These are phyloP conservation scores for Ennomos quercinarius DNA, from an alignment of 2,888 invertebrate genomes.

Conservation along the genomic window DNA sequence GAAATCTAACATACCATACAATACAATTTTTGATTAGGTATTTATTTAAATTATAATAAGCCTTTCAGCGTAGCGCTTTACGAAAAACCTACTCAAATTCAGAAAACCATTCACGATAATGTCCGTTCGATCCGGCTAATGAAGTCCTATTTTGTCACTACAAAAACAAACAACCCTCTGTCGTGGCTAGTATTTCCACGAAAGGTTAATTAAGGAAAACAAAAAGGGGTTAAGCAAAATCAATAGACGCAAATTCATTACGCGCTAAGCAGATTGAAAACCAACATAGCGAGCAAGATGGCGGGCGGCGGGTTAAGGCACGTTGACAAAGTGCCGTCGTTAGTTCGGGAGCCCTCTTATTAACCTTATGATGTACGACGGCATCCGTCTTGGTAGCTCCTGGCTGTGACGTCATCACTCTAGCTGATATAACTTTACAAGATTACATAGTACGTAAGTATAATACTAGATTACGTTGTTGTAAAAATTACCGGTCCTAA, in stretches of 20 bases:
- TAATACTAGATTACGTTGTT: constrained; percentile 7
- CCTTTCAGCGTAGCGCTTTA: too few species aligned
- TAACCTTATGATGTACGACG: constrained; percentile 86
- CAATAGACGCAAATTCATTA: constrained; percentile 85
- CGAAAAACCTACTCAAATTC: not conserved
- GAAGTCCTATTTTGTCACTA: constrained; percentile 33
- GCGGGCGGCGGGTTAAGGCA: constrained; percentile 78
- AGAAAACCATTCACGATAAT: constrained; percentile 16
- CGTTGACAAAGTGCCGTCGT: constrained; percentile 85
- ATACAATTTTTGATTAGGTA: too few species aligned
- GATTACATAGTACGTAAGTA: constrained; percentile 16
- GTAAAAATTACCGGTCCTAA: not conserved
- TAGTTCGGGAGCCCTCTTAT: constrained; percentile 85
- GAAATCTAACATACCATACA: too few species aligned
- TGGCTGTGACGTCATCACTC: constrained; percentile 55
- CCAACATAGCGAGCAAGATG: constrained; percentile 82
- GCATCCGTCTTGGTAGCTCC: constrained; percentile 73
- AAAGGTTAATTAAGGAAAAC: constrained; percentile 85
- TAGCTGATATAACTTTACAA: constrained; percentile 19
- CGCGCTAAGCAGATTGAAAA: constrained; percentile 84
- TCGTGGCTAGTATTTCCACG: constrained; percentile 66
- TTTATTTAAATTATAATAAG: too few species aligned
- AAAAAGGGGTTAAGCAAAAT: constrained; percentile 85
- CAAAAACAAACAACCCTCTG: constrained; percentile 55
- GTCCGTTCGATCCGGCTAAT: constrained; percentile 13